A percentile compares a stretch with the other conserved stretches of the same genome.
phyloP scores from a whole-genome alignment of 2,113 vertebrate species.

The Talpa occidentalis region DNA sequence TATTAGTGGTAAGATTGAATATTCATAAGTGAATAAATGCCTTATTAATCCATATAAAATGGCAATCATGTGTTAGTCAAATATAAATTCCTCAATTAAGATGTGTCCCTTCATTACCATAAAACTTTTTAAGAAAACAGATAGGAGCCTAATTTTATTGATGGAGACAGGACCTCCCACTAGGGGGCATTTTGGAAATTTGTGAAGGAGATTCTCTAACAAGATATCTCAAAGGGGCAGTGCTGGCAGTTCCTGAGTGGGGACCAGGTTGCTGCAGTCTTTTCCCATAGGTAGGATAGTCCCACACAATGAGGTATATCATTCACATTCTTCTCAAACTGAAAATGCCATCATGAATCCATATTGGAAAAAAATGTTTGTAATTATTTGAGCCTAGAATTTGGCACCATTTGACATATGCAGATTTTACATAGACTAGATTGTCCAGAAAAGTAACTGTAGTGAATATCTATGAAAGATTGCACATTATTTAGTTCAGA shows the following conservation, averaged over 20 bases:
- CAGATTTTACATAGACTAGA: not conserved
- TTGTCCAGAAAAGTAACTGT: constrained; percentile 1
- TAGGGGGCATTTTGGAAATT: not conserved
- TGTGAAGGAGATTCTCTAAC: not conserved
- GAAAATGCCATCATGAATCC: not conserved
- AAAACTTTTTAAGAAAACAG: not conserved
- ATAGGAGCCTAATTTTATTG: not conserved
- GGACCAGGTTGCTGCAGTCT: no score
- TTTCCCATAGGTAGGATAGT: not conserved
- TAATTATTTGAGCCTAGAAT: not conserved
- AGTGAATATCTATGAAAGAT: not conserved
- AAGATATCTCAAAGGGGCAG: not conserved
- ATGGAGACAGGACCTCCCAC: not conserved
- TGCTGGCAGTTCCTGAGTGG: not conserved
- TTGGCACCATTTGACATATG: not conserved
- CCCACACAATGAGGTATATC: not conserved
- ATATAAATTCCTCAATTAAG: not conserved
- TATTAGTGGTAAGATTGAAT: not conserved
- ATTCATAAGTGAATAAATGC: not conserved
- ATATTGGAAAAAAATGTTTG: not conserved
- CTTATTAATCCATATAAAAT: not conserved
- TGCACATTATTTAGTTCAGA: not conserved
- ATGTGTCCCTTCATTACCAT: not conserved
- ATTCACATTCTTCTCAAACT: not conserved
- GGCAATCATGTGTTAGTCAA: not conserved